Evolutionary conservation across 1,140 invertebrate genomes (phyloP).

Genomic region (Plectus sambesii): DNA sequence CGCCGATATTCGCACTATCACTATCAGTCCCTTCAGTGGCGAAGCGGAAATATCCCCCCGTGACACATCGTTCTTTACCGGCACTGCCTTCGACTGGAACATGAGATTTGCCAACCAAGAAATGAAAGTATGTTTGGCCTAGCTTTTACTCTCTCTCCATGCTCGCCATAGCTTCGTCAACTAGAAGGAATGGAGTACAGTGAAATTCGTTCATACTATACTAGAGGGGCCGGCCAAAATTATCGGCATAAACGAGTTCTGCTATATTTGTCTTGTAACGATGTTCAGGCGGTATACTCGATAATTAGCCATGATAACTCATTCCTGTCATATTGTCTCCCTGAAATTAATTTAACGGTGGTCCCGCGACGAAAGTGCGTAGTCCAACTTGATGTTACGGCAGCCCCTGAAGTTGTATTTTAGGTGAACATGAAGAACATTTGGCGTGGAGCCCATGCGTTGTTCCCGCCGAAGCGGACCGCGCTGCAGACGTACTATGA

Average conservation of each 20-base stretch:
- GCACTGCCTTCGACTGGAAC: slow-evolving; percentile 13
- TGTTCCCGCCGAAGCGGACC: slow-evolving; percentile 46
- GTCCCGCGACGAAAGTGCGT: slow-evolving; percentile 32
- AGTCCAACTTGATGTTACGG: slow-evolving; percentile 17
- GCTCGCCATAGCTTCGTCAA: no score
- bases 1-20: slow-evolving; percentile 45
- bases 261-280: no score
- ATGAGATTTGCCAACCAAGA: slow-evolving; percentile 16
- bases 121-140: slow-evolving; percentile 16
- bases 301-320: slow-evolving; percentile 31
- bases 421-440: slow-evolving; percentile 47
- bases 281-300: no score
- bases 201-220: no score
- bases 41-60: slow-evolving; percentile 11
- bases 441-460: slow-evolving; percentile 43
- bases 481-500: slow-evolving; percentile 45
- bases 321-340: slow-evolving; percentile 39
- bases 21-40: slow-evolving; percentile 47
- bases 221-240: no score
- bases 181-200: no score
- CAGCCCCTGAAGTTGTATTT: slow-evolving; percentile 15
- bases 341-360: slow-evolving; percentile 36
- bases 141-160: no score
- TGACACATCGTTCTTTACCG: background rate
- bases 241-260: no score